Evolutionary conservation across 1,140 invertebrate species (phyloP).

Genomic region (Pollicipes pollicipes): DNA sequence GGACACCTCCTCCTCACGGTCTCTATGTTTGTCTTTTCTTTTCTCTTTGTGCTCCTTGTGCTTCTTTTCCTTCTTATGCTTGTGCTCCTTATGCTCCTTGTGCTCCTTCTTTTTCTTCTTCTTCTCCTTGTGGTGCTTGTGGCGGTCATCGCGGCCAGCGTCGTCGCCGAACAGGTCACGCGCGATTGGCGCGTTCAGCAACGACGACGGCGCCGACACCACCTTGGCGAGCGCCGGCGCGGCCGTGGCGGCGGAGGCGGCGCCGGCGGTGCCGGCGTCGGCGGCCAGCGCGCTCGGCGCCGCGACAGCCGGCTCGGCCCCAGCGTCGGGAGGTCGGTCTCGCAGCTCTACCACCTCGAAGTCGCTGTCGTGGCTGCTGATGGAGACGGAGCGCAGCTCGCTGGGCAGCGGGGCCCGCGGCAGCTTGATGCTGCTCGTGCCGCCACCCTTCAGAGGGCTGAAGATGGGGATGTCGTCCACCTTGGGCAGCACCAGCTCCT

Average conservation of each 20-base stretch:
- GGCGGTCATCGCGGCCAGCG: neutral
- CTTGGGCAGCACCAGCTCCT: neutral
- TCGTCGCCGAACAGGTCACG: neutral
- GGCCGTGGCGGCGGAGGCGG: too few species aligned
- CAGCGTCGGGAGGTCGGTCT: too few species aligned
- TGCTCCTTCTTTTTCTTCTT: constrained; percentile 2
- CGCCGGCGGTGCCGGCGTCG: too few species aligned
- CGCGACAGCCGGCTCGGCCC: too few species aligned
- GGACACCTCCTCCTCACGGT: neutral
- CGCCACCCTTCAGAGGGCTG: neutral
- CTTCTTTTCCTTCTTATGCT: neutral
- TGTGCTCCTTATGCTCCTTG: constrained; percentile 2
- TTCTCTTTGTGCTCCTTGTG: neutral
- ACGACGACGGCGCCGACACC: too few species aligned
- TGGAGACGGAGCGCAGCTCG: too few species aligned
- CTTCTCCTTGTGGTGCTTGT: neutral
- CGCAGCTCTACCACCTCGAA: too few species aligned
- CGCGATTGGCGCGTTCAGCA: too few species aligned
- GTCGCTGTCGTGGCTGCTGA: too few species aligned
- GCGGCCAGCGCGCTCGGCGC: too few species aligned
- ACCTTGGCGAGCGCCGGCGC: too few species aligned
- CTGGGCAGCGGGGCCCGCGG: too few species aligned
- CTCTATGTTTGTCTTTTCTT: neutral
- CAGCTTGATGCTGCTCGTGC: neutral
- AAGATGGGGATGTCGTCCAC: neutral